These are phyloP conservation scores for Chascanopsetta lugubris DNA, from an alignment of 2,113 vertebrate genomes.

Conservation along the genomic window DNA sequence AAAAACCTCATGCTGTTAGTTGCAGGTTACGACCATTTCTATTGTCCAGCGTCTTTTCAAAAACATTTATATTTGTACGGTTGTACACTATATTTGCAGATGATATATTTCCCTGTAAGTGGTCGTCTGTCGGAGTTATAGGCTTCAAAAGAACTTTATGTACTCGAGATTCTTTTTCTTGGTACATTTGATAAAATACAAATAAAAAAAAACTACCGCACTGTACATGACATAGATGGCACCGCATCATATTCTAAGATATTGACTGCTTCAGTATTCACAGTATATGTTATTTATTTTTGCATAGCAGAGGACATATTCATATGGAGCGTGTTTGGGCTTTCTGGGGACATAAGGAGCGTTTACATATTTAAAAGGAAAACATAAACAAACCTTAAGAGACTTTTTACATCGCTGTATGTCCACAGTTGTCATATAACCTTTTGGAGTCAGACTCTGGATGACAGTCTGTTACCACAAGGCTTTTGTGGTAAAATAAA, in stretches of 20 bases:
- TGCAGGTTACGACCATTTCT: slow-evolving; percentile 70
- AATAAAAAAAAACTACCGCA: slow-evolving; percentile 48
- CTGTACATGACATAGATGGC: slow-evolving; percentile 56
- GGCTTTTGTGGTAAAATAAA: slow-evolving; percentile 71
- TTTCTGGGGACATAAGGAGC: slow-evolving; percentile 55
- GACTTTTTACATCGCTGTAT: slow-evolving; percentile 63
- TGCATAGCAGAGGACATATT: slow-evolving; percentile 84
- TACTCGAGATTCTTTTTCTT: slow-evolving; percentile 76
- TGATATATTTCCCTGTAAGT: slow-evolving; percentile 74
- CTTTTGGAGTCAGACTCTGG: slow-evolving; percentile 60
- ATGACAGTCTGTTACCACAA: slow-evolving; percentile 66
- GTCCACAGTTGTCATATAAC: slow-evolving; percentile 68
- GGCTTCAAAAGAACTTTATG: slow-evolving; percentile 58
- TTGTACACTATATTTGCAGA: slow-evolving; percentile 76
- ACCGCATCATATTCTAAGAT: slow-evolving; percentile 81
- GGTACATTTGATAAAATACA: slow-evolving; percentile 77
- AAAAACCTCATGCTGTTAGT: slow-evolving; percentile 64
- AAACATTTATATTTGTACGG: slow-evolving; percentile 80
- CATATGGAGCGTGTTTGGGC: slow-evolving; percentile 69
- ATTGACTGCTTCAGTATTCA: slow-evolving; percentile 81
- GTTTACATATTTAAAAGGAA: slow-evolving; percentile 45
- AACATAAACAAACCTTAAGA: slow-evolving; percentile 30
- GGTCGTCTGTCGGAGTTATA: slow-evolving; percentile 64
- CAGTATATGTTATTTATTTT: slow-evolving; percentile 88
- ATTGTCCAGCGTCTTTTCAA: slow-evolving; percentile 72